Percentiles rank a stretch among this genome's conserved stretches.
Conservation (phyloP, 1,140 invertebrate species). For the Patella vulgata region DNA sequence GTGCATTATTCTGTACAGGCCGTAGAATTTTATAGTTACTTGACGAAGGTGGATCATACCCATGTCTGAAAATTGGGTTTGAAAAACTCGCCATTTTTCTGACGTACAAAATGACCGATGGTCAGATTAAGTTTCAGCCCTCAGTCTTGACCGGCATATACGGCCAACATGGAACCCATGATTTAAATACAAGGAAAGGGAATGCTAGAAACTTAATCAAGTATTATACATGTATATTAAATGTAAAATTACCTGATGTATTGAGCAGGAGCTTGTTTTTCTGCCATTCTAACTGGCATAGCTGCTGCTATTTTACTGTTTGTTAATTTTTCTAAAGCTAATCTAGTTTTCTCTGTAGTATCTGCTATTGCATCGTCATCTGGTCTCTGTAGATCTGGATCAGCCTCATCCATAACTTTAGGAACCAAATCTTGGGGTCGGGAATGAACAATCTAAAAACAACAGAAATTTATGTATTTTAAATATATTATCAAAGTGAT, state of each 20-base stretch:
- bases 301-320: slow-evolving; percentile 77
- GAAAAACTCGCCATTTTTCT: no score
- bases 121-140: no score
- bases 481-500: neutral
- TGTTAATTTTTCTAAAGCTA: slow-evolving; percentile 64
- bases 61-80: no score
- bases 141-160: no score
- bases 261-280: slow-evolving; percentile 90
- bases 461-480: slow-evolving; percentile 1
- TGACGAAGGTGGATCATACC: no score
- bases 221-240: no score
- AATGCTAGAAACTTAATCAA: no score
- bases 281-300: slow-evolving; percentile 90
- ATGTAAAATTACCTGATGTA: slow-evolving; percentile 76
- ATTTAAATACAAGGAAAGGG: no score
- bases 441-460: slow-evolving; percentile 87
- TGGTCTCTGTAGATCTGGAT: slow-evolving; percentile 87
- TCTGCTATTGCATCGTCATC: slow-evolving; percentile 83
- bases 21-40: no score
- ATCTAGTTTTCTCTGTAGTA: slow-evolving; percentile 65
- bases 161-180: no score
- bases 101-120: no score
- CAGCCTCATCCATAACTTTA: slow-evolving; percentile 90
- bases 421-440: slow-evolving; percentile 94
- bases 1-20: no score